phyloP scores from a whole-genome alignment of 2,797 vertebrate species.

The Xerus rutilus region DNA sequence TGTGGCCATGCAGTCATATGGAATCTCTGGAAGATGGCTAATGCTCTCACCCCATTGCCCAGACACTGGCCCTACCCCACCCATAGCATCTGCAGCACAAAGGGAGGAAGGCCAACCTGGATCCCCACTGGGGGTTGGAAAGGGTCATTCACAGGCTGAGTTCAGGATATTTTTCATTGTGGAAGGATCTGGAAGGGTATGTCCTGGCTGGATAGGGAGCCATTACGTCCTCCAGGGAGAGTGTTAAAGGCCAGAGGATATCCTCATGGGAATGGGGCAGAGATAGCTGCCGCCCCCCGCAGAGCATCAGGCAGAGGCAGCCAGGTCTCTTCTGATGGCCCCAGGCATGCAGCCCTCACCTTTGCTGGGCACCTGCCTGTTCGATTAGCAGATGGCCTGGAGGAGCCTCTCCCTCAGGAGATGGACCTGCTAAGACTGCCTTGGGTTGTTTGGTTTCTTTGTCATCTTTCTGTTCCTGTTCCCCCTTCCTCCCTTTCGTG shows the following conservation, averaged over 20 bases:
- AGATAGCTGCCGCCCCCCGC: background rate
- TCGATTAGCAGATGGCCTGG: rapidly evolving
- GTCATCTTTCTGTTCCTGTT: background rate
- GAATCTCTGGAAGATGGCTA: background rate
- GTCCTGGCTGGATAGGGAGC: background rate
- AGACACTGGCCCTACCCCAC: background rate
- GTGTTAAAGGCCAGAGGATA: background rate
- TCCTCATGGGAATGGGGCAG: background rate
- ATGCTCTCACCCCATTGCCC: background rate
- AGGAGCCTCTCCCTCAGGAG: background rate
- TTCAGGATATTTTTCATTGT: background rate
- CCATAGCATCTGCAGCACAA: background rate
- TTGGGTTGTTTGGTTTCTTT: background rate
- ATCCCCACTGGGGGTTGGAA: rapidly evolving
- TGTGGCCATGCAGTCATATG: background rate
- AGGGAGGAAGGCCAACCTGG: background rate
- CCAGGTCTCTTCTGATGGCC: background rate
- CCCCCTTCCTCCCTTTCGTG: background rate
- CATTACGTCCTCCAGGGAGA: background rate
- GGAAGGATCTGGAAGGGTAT: background rate
- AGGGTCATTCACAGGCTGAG: background rate
- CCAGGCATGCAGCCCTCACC: background rate
- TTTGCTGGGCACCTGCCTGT: background rate
- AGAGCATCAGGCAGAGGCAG: background rate
- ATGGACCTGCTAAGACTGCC: background rate